Evolutionary conservation across 2,797 vertebrate genomes (phyloP).

Genomic region (Sciaenops ocellatus): DNA sequence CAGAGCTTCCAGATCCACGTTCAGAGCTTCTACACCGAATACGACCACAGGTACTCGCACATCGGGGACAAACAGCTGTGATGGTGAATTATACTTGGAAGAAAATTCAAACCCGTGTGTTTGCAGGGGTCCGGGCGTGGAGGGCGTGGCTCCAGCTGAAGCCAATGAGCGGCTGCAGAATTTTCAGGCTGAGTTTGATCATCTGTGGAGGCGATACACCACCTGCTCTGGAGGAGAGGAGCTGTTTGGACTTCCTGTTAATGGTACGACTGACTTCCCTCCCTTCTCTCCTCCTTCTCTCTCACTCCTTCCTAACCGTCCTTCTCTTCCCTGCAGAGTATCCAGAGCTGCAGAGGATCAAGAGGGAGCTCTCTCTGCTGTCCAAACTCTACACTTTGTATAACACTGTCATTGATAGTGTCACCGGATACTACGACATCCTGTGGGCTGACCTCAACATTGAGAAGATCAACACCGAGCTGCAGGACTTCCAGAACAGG

Average conservation of each 20-base stretch:
- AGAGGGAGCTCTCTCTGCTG: constrained; percentile 85
- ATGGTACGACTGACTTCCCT: constrained; percentile 68
- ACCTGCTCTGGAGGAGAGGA: constrained; percentile 87
- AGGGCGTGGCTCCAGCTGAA: constrained; percentile 83
- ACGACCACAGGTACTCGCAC: constrained; percentile 79
- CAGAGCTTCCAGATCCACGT: constrained; percentile 79
- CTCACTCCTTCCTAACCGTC: not conserved
- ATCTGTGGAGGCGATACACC: constrained; percentile 87
- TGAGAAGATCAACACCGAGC: constrained; percentile 87
- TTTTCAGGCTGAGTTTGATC: constrained; percentile 88
- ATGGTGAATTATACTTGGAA: not conserved
- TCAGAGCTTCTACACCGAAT: constrained; percentile 83
- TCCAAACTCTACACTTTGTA: constrained; percentile 89
- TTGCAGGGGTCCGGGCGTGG: constrained; percentile 83
- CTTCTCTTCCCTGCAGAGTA: constrained; percentile 77
- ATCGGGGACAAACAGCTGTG: fast-evolving
- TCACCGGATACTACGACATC: constrained; percentile 84
- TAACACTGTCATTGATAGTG: constrained; percentile 81
- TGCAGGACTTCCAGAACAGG: constrained; percentile 91
- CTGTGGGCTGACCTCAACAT: constrained; percentile 88
- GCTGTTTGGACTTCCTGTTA: constrained; percentile 88
- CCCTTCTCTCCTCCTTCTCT: not conserved
- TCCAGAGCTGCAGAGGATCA: constrained; percentile 88
- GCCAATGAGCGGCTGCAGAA: constrained; percentile 87
- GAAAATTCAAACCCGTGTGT: not conserved